Evolutionary conservation across 2,888 invertebrate genomes (phyloP), one percentile per base, ranked within the genome.

Genomic region (Andrena marginata): DNA sequence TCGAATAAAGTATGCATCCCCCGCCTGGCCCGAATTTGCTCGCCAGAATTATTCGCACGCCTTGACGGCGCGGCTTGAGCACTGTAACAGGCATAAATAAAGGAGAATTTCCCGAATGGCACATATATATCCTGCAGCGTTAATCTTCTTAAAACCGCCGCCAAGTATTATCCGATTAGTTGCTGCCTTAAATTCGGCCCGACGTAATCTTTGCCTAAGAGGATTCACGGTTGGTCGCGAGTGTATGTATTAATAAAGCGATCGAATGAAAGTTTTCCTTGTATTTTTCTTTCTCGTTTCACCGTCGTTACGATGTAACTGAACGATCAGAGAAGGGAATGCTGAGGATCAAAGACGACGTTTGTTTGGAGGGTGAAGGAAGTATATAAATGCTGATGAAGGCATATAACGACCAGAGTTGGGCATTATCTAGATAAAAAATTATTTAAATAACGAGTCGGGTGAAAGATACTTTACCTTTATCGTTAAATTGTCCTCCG

Each of bases 91-190:
- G 56, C 74, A 75, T 82, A 84, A 84, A 84, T 84, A 84, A 82
- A 77, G 63, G 74, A 64, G 82, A 75, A 82, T 80, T 84, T 72
- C 67, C 77, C 49, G 59, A 77, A 63, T 56, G 77, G 70, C 31
- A 49, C 68, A 74, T 33, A 54, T 71, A 74, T 63, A 75, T 76
- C 72, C 60, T 51, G 42, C 69, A 26, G 65, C 72, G 74, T 82
- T 86, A 86, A 86, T 86, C 85, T 86, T 69, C 85, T 80, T 85
- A 86, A 86, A 86, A 80, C 77, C 72, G 49, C 54, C 65, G 74
- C 68, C 77, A 64, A 85, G 80, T 62, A 80, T 85, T 82, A 82
- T 72, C 73, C 77, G 85, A 85, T 85, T 85, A 85, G 80, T 75
- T 60, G 77, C 60, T 35, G 42, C 85, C 68, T 85, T 80, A 82